These are phyloP conservation scores for Adelognathus sp. DNA, from an alignment of 2,888 invertebrate species.

Conservation along the genomic window DNA sequence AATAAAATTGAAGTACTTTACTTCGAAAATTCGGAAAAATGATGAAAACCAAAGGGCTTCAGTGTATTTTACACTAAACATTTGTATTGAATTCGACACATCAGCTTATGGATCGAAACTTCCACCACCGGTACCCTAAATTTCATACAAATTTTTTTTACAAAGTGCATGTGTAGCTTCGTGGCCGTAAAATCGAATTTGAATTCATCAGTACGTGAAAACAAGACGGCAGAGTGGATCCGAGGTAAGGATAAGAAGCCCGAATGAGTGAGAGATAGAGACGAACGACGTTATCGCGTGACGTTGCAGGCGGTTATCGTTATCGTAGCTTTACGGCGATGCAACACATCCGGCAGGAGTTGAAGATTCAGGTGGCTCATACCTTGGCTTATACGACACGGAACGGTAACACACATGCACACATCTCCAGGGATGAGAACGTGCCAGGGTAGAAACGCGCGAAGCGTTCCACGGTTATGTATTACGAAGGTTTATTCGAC, in stretches of 20 bases:
- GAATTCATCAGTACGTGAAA: not conserved
- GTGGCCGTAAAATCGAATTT: not conserved
- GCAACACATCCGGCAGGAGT: slow-evolving; percentile 37
- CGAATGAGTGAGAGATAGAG: slow-evolving; percentile 12
- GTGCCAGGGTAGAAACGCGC: not conserved
- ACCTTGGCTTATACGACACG: not conserved
- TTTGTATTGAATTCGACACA: no score
- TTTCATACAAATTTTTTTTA: no score
- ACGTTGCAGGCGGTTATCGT: slow-evolving; percentile 48
- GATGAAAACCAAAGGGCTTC: no score
- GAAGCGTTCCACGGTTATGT: not conserved
- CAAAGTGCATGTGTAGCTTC: not conserved
- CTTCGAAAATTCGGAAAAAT: no score
- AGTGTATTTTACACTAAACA: no score
- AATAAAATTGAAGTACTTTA: no score
- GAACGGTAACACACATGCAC: not conserved
- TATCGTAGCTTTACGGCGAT: slow-evolving; percentile 39
- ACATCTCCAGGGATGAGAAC: slow-evolving; percentile 1
- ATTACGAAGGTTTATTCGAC: slow-evolving; percentile 5
- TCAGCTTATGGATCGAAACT: no score
- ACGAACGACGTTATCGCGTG: slow-evolving; percentile 57
- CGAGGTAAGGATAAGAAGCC: not conserved
- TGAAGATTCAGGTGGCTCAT: slow-evolving; percentile 27
- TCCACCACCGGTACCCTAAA: no score
- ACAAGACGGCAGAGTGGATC: not conserved